A percentile compares a stretch with the other conserved stretches of the same genome.
phyloP scores from a whole-genome alignment of 2,113 vertebrate species.

The Oceanites oceanicus region DNA sequence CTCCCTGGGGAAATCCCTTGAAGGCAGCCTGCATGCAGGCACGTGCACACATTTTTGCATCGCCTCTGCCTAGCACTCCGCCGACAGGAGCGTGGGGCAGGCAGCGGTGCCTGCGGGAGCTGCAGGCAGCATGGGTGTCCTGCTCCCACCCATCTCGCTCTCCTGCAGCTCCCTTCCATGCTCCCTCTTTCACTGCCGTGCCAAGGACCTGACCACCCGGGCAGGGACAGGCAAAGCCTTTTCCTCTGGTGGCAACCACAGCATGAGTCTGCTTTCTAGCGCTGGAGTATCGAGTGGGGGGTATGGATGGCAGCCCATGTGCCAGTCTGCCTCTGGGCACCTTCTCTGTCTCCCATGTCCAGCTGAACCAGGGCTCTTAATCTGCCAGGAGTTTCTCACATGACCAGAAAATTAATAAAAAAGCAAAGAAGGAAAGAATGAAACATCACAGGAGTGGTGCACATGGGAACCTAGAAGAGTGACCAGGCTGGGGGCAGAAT shows the following conservation, averaged over 20 bases:
- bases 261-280: not conserved
- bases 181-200: not conserved
- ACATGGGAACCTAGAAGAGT: not conserved
- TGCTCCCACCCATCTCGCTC: not conserved
- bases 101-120: rapidly evolving
- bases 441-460: not conserved
- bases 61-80: rapidly evolving
- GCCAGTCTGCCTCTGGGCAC: not conserved
- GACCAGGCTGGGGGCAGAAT: not conserved
- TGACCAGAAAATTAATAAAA: not conserved
- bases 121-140: rapidly evolving
- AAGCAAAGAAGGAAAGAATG: not conserved
- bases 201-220: not conserved
- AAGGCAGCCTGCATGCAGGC: not conserved
- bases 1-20: not conserved
- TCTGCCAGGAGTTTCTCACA: not conserved
- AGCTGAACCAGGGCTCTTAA: not conserved
- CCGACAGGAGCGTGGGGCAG: not conserved
- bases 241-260: not conserved
- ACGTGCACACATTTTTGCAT: rapidly evolving
- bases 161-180: not conserved
- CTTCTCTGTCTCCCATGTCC: not conserved
- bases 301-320: not conserved
- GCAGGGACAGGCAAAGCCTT: not conserved
- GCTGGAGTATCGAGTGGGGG: not conserved